Percentiles rank a stretch among this genome's conserved stretches.
Evolutionary conservation across 2,113 vertebrate species (phyloP).

Genomic region (Mormoops blainvillei): DNA sequence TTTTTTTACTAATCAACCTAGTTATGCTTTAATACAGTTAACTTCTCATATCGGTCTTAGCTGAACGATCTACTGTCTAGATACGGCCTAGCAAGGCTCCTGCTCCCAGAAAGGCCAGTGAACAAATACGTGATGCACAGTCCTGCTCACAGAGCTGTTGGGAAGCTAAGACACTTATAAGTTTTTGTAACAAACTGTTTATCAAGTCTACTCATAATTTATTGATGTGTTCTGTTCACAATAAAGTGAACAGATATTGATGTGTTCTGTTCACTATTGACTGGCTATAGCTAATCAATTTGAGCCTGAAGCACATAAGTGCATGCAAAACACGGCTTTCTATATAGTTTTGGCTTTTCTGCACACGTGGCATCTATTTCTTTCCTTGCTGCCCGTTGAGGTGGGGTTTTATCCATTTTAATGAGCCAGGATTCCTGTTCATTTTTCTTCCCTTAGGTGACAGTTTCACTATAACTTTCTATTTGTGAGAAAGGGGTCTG

Average conservation of each 20-base stretch:
- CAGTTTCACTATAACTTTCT: background rate
- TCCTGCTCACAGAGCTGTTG: background rate
- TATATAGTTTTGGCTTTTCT: background rate
- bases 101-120: background rate
- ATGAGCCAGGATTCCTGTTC: background rate
- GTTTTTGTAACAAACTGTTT: background rate
- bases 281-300: background rate
- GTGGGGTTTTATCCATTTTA: background rate
- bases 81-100: background rate
- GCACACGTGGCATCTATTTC: accelerated
- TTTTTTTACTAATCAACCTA: background rate
- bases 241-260: no score
- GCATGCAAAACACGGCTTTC: background rate
- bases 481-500: background rate
- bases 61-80: background rate
- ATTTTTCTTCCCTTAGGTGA: background rate
- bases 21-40: background rate
- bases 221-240: background rate
- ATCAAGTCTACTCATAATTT: background rate
- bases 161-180: background rate
- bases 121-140: background rate
- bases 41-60: background rate
- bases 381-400: background rate
- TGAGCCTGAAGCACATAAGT: background rate
- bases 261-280: background rate